Conservation (phyloP, 2,888 invertebrate species). For the Lasioglossum figueresi region DNA sequence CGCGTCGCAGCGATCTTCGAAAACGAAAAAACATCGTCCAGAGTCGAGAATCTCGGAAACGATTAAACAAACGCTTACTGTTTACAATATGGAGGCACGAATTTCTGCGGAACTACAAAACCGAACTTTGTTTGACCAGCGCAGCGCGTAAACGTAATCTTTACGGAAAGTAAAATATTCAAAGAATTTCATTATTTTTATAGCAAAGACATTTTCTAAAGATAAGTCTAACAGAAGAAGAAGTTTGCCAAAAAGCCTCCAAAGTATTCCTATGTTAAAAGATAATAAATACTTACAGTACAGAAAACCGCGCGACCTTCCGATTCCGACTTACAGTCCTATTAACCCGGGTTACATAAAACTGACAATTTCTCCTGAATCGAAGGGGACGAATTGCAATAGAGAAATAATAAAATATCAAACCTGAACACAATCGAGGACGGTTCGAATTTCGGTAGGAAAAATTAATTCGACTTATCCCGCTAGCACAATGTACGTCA, state of each 20-base stretch:
- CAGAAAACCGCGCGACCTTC: background rate
- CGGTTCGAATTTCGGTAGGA: background rate
- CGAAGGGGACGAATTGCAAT: background rate
- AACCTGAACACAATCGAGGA: background rate
- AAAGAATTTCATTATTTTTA: constrained; percentile 5
- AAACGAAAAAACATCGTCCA: too few species aligned
- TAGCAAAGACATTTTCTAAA: background rate
- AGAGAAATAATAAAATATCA: background rate
- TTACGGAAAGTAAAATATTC: background rate
- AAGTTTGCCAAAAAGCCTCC: constrained; percentile 4
- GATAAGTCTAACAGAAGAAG: background rate
- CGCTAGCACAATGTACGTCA: background rate
- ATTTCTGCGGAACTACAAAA: background rate
- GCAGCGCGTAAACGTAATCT: background rate
- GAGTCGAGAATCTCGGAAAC: too few species aligned
- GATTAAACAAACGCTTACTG: background rate
- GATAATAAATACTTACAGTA: background rate
- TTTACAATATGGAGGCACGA: background rate
- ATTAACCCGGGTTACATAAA: background rate
- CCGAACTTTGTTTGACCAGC: background rate
- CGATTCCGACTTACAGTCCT: background rate
- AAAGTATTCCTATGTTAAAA: constrained; percentile 4
- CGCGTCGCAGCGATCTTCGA: too few species aligned
- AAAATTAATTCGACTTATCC: background rate
- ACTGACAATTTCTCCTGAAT: background rate